Evolutionary conservation across 1,140 invertebrate genomes (phyloP), one percentile per base, ranked within the genome.

Genomic region (Augochlora pura): DNA sequence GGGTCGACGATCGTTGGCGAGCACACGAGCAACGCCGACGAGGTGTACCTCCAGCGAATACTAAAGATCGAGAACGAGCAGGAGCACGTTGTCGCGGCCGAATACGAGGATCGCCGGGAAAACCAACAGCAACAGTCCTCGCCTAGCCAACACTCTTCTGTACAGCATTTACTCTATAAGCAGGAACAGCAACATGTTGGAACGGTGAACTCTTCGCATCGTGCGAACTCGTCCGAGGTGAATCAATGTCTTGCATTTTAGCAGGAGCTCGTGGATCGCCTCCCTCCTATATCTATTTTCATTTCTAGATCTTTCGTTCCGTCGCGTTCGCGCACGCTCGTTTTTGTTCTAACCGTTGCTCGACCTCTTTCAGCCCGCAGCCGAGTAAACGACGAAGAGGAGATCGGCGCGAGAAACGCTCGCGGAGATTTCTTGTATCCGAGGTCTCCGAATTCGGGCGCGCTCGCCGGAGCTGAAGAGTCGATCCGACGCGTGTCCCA

Each of bases 211-310:
- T 69, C 74, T 14, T 67, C 80, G 1, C 75, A 70, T 12, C 46
- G 25, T 7, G 46, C 54, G 27, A 62, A 74, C 78, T 39, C 77
- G 66, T 70, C 79, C 38, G 75, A 87, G 86, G 86, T 87, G 80
- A 84, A 82, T 73, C 54, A 73, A 71, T 86, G 82, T 77, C 71
- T 80, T 59, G 46, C n/a, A 63, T 83, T 75, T 57, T 84, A 70
- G 66, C 59, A 60, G 59, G 46, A 71, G 16, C 70, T 21, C 52
- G 7, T 27, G 49, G n/a, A 0, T 42, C 25, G 16, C 27, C 57
- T 25, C 38, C 25, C n/a, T 16, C 2, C 52, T 27, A 0, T 73
- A n/a, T 73, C 2, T 23, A 10, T 21, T 52, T 38, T 27, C 16
- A 5, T 32, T 27, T 73, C 38, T 32, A 32, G 32, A 25, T 39